These are phyloP conservation scores for Drosophila nasuta DNA, from an alignment of 1,140 invertebrate genomes.

Conservation along the genomic window DNA sequence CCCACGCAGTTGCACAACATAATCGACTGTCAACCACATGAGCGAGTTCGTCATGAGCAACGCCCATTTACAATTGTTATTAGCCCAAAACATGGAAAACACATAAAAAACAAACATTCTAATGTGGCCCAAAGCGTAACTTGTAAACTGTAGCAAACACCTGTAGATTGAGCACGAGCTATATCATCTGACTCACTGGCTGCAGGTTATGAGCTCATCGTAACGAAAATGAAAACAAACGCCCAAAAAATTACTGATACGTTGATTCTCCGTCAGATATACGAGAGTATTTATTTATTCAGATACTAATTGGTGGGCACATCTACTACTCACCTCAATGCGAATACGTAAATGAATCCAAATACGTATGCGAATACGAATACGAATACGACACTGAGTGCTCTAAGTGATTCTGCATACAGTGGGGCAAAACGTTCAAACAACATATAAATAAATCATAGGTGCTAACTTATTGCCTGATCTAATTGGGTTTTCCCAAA, in stretches of 20 bases:
- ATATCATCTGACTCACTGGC: conserved; percentile 46
- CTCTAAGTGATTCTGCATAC: neutral
- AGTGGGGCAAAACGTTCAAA: neutral
- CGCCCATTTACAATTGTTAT: conserved; percentile 35
- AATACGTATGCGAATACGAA: neutral
- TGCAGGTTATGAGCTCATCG: conserved; percentile 56
- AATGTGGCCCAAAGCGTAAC: conserved; percentile 10
- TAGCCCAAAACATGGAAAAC: conserved; percentile 33
- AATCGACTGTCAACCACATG: conserved; percentile 42
- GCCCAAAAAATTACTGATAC: conserved; percentile 11
- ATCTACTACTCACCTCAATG: conserved; percentile 15
- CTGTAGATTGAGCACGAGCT: conserved; percentile 45
- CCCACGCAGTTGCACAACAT: conserved; percentile 55
- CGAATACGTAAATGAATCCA: conserved; percentile 2
- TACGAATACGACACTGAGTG: neutral
- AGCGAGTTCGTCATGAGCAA: conserved; percentile 20
- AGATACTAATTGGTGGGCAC: conserved; percentile 38
- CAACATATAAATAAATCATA: neutral
- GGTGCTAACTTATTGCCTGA: too few relatives aligned
- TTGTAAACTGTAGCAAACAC: conserved; percentile 46
- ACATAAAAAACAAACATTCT: conserved; percentile 11
- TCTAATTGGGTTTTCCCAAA: too few relatives aligned
- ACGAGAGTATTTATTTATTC: conserved; percentile 22
- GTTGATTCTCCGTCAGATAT: conserved; percentile 11
- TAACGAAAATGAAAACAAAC: conserved; percentile 26